Percentiles rank a stretch among this genome's conserved stretches.
Evolutionary conservation across 2,797 vertebrate species (phyloP).

Genomic region (Cyprinodon diabolis): DNA sequence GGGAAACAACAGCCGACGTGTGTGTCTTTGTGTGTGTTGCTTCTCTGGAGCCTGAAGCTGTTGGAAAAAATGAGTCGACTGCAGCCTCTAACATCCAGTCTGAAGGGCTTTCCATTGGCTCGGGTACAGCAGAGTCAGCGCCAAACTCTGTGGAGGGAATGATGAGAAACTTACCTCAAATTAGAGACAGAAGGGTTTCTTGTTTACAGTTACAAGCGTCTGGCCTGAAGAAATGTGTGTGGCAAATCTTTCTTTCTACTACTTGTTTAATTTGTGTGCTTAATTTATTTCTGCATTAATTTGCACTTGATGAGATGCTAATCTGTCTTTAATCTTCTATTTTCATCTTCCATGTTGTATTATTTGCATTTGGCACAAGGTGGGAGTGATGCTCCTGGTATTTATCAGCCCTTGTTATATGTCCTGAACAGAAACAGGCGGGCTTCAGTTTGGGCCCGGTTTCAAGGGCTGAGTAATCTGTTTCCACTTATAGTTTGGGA

Average conservation of each 20-base stretch:
- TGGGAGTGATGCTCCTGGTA: constrained; percentile 41
- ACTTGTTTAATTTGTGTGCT: neutral
- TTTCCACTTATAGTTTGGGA: neutral
- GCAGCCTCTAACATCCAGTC: constrained; percentile 47
- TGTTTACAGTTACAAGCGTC: constrained; percentile 2
- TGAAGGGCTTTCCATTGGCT: constrained; percentile 53
- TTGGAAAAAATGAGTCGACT: constrained; percentile 76
- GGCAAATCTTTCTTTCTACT: neutral
- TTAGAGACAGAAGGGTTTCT: neutral
- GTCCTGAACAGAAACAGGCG: constrained; percentile 29
- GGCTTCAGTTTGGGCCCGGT: neutral
- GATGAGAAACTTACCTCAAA: constrained; percentile 5
- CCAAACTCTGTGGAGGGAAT: constrained; percentile 19
- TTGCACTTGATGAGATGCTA: neutral
- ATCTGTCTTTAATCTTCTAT: neutral
- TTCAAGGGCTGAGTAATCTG: neutral
- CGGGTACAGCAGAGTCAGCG: constrained; percentile 34
- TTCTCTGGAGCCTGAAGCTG: constrained; percentile 51
- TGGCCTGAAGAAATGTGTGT: neutral
- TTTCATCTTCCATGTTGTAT: neutral
- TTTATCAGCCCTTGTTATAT: constrained; percentile 61
- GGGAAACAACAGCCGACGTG: constrained; percentile 33
- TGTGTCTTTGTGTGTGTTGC: constrained; percentile 6
- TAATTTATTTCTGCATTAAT: neutral
- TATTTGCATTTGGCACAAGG: neutral